A percentile compares a stretch with the other conserved stretches of the same genome.
Conservation (phyloP, 2,113 vertebrate species). For the Sisor rabdophorus region DNA sequence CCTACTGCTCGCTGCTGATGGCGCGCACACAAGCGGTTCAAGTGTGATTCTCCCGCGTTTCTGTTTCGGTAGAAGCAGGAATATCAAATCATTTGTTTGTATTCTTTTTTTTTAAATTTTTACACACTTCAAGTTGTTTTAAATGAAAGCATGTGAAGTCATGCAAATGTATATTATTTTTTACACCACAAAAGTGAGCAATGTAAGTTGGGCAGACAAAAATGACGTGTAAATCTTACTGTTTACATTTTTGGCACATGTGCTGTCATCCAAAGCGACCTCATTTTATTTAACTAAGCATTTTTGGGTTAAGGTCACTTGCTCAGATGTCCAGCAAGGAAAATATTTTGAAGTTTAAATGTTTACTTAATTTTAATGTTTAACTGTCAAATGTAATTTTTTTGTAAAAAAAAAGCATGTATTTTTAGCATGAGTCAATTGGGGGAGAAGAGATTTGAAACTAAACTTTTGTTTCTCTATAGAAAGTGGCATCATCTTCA, state of each 20-base stretch:
- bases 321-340: too few relatives aligned
- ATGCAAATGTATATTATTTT: background rate
- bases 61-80: background rate
- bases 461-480: background rate
- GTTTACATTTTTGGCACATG: too few relatives aligned
- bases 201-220: background rate
- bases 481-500: slow-evolving; percentile 41
- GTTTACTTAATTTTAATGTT: too few relatives aligned
- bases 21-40: background rate
- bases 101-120: background rate
- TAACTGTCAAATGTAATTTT: too few relatives aligned
- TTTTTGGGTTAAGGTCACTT: too few relatives aligned
- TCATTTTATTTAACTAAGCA: too few relatives aligned
- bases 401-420: too few relatives aligned
- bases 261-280: too few relatives aligned
- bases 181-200: background rate
- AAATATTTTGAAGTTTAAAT: too few relatives aligned
- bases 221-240: too few relatives aligned
- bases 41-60: too few relatives aligned
- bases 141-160: background rate
- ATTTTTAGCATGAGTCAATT: too few relatives aligned
- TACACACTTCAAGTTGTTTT: background rate
- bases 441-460: background rate
- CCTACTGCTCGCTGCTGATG: slow-evolving; percentile 22
- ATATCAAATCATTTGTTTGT: background rate